Percentiles rank a stretch among this genome's conserved stretches.
Evolutionary conservation across 2,113 vertebrate genomes (phyloP).

Genomic region (Phrynosoma blainvillii): DNA sequence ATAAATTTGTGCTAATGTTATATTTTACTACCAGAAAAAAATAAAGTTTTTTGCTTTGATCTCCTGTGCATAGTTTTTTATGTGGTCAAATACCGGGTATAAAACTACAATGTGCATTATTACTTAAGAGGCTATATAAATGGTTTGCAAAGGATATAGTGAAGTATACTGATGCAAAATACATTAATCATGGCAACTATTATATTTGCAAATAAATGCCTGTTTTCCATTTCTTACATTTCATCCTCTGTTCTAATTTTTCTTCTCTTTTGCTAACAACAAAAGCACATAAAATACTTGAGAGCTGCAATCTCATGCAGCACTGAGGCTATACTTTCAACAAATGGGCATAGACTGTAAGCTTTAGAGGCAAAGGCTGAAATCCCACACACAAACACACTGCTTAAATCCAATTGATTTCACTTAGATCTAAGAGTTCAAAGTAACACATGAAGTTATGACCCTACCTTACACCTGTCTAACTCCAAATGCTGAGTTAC

Average conservation of each 20-base stretch:
- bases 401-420: background rate
- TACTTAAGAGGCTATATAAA: conserved; percentile 34
- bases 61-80: conserved; percentile 19
- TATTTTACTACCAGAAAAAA: conserved; percentile 19
- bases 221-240: background rate
- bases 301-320: background rate
- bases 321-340: background rate
- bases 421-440: background rate
- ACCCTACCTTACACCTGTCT: background rate
- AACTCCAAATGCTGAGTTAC: too few relatives aligned
- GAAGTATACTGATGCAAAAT: conserved; percentile 41
- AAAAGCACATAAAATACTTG: rapidly evolving
- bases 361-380: background rate
- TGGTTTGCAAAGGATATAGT: background rate
- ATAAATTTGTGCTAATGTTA: conserved; percentile 29
- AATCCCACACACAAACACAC: background rate
- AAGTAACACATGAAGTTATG: background rate
- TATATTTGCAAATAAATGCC: background rate
- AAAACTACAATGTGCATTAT: conserved; percentile 45
- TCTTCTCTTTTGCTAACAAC: background rate
- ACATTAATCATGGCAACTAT: background rate
- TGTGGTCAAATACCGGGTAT: conserved; percentile 11
- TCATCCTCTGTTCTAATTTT: rapidly evolving
- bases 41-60: conserved; percentile 20
- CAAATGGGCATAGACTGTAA: background rate